Percentiles rank a stretch among this genome's conserved stretches.
phyloP scores from a whole-genome alignment of 2,797 vertebrate species.

The Crenichthys baileyi region DNA sequence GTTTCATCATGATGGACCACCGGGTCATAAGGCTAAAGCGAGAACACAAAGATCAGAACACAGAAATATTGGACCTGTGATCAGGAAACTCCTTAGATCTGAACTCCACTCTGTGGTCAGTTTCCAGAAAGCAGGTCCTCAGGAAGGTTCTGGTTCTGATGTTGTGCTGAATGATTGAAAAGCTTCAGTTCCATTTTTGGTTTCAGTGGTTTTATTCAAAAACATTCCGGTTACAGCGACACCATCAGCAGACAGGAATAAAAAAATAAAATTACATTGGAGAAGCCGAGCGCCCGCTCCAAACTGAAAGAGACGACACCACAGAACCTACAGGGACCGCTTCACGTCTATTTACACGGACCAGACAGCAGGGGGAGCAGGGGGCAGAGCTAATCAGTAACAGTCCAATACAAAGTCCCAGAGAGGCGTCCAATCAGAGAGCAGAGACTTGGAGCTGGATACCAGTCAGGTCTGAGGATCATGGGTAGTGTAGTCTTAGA shows the following conservation, averaged over 20 bases:
- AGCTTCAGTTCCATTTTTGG: neutral
- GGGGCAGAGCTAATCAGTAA: neutral
- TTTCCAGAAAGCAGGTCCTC: too few species aligned
- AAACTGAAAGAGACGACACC: slow-evolving; percentile 23
- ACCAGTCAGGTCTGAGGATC: neutral
- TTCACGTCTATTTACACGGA: slow-evolving; percentile 57
- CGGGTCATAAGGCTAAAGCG: too few species aligned
- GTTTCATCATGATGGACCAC: too few species aligned
- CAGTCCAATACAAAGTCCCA: slow-evolving; percentile 11
- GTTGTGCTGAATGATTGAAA: neutral
- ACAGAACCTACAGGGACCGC: slow-evolving; percentile 37
- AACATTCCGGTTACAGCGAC: slow-evolving; percentile 68
- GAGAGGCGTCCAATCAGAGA: slow-evolving; percentile 27
- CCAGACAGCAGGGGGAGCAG: slow-evolving; percentile 20
- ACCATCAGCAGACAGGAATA: slow-evolving; percentile 62
- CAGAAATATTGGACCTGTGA: too few species aligned
- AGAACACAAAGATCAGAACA: too few species aligned
- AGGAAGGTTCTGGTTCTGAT: neutral
- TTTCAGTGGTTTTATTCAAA: slow-evolving; percentile 73
- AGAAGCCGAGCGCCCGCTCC: neutral
- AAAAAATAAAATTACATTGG: slow-evolving; percentile 65
- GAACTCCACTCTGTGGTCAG: too few species aligned
- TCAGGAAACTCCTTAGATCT: too few species aligned
- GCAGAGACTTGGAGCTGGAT: neutral
- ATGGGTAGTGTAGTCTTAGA: slow-evolving; percentile 21